A percentile compares a stretch with the other conserved stretches of the same genome.
phyloP scores from a whole-genome alignment of 2,113 vertebrate genomes.

The Morone chrysops region DNA sequence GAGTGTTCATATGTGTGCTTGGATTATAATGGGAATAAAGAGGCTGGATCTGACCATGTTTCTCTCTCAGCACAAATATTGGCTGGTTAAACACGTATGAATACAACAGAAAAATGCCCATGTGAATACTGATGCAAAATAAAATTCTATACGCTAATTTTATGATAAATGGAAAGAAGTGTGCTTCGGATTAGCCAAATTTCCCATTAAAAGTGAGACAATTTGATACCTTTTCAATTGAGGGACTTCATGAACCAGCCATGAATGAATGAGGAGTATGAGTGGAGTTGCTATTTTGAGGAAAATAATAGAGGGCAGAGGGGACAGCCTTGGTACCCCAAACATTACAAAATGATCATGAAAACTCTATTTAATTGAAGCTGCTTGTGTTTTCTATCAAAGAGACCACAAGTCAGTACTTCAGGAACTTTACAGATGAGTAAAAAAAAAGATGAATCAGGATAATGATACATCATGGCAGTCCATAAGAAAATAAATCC shows the following conservation, averaged over 20 bases:
- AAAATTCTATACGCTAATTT: not conserved
- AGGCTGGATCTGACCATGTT: not conserved
- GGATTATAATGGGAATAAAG: slow-evolving; percentile 1
- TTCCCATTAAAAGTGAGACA: not conserved
- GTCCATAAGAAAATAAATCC: slow-evolving; percentile 57
- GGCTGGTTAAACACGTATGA: not conserved
- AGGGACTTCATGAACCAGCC: slow-evolving; percentile 74
- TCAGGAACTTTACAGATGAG: slow-evolving; percentile 48
- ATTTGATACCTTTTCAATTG: not conserved
- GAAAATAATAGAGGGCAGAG: not conserved
- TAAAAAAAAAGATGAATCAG: slow-evolving; percentile 35
- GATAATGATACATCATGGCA: slow-evolving; percentile 42
- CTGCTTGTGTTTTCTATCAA: slow-evolving; percentile 40
- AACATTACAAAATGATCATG: not conserved
- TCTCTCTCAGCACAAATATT: not conserved
- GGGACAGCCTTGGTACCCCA: not conserved
- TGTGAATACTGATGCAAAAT: not conserved
- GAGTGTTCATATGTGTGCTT: not conserved
- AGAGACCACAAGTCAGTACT: slow-evolving; percentile 25
- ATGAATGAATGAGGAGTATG: slow-evolving; percentile 58
- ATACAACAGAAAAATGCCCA: not conserved
- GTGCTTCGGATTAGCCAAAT: slow-evolving; percentile 9
- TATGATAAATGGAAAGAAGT: not conserved
- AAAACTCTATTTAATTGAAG: slow-evolving; percentile 32
- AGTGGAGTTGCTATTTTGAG: slow-evolving; percentile 11